Percentiles rank a stretch among this genome's conserved stretches.
phyloP scores from a whole-genome alignment of 2,797 vertebrate species.

The Danio jaintianensis region DNA sequence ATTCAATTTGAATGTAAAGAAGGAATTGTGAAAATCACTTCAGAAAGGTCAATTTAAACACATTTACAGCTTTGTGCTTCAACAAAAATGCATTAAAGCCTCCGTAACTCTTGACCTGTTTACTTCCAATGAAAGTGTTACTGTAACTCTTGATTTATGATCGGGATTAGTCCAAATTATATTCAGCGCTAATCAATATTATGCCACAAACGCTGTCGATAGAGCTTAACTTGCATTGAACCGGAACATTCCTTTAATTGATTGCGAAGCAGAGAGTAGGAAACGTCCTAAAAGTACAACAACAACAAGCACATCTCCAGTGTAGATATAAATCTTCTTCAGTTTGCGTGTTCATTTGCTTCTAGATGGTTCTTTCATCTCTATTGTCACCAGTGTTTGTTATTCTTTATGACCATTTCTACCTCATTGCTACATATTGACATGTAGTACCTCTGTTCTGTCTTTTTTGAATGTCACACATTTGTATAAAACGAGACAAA shows the following conservation, averaged over 20 bases:
- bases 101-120: constrained; percentile 1
- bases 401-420: constrained; percentile 98
- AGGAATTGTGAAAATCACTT: not conserved
- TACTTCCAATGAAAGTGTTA: not conserved
- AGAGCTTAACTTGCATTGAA: constrained; percentile 24
- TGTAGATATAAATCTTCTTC: constrained; percentile 73
- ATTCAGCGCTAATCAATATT: not conserved
- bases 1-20: no score
- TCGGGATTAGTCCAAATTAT: not conserved
- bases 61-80: not conserved
- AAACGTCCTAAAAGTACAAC: constrained; percentile 46
- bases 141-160: constrained; percentile 13
- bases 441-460: constrained; percentile 98
- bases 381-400: constrained; percentile 76
- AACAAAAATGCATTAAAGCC: constrained; percentile 16
- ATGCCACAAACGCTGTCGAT: not conserved
- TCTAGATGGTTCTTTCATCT: constrained; percentile 78
- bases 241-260: constrained; percentile 17
- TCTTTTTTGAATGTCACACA: constrained; percentile 98
- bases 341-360: constrained; percentile 69
- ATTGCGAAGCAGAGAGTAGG: not conserved
- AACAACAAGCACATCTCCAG: constrained; percentile 82
- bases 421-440: constrained; percentile 99
- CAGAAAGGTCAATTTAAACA: not conserved
- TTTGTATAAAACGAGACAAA: constrained; percentile 85